These are phyloP conservation scores for Blastobasis lacticolella DNA, from an alignment of 2,888 invertebrate species.

Conservation along the genomic window DNA sequence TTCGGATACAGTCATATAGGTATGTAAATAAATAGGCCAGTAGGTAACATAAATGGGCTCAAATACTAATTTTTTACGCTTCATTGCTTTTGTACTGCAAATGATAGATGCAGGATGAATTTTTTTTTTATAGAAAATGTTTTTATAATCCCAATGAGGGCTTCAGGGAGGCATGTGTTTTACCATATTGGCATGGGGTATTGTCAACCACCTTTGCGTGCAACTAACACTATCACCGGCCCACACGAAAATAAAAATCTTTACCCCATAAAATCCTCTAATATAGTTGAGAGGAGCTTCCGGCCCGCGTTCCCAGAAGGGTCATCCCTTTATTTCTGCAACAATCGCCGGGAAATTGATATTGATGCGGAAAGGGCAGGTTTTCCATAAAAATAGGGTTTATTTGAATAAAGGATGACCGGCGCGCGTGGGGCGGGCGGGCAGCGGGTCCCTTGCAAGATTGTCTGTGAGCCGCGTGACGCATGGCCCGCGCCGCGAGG, in stretches of 20 bases:
- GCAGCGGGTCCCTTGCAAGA: constrained; percentile 61
- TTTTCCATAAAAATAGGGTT: constrained; percentile 75
- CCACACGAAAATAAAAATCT: not conserved
- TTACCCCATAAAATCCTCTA: constrained; percentile 48
- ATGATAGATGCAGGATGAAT: too few species aligned
- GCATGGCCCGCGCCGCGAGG: constrained; percentile 33
- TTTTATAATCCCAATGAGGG: too few species aligned
- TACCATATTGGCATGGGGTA: too few species aligned
- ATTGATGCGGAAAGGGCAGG: constrained; percentile 73
- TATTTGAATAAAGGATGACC: constrained; percentile 74
- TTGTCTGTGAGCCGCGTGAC: constrained; percentile 39
- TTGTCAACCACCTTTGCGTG: too few species aligned
- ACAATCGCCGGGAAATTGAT: constrained; percentile 74
- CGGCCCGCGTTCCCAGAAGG: constrained; percentile 59
- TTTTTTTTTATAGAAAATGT: too few species aligned
- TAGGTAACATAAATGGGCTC: too few species aligned
- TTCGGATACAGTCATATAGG: too few species aligned
- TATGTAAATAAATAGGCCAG: too few species aligned
- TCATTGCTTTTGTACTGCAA: too few species aligned
- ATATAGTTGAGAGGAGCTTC: constrained; percentile 65
- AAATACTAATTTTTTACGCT: too few species aligned
- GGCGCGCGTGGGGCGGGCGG: constrained; percentile 53
- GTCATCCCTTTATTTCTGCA: constrained; percentile 74
- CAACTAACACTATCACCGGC: too few species aligned
- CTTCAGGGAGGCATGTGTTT: too few species aligned